Base-by-base conservation (phyloP, 2,888 invertebrate genomes). In the Rotaria socialis region DNA sequence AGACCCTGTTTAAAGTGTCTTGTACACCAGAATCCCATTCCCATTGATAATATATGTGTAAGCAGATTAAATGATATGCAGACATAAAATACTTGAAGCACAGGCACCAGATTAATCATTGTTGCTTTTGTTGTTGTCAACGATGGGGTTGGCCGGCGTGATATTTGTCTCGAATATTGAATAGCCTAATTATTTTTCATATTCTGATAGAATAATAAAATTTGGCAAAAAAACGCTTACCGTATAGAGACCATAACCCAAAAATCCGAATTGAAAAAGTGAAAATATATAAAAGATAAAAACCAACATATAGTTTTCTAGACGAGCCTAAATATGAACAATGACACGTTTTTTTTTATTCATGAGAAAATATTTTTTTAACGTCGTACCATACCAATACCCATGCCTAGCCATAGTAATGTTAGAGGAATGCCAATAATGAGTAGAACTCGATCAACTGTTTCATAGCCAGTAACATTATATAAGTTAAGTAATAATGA, bases 371-470 rank as follows among this genome's bases (percentile, higher is more conserved):
- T 16, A 24, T 10, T 19, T 22, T 2, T 24, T 11, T 41, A 2
- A 41, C 47, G 24, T 47, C 80, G 11, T 80, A 80, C 80, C 80
- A 80, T 80, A n/a, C 43, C 43, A n/a, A 80, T 47, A 80, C 43
- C 80, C 10, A 80, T 2, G 47, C 80, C 80, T 11, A 80, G 10
- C 80, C 80, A 80, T 24, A 80, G 3, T 10, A 80, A 47, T 47
- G n/a, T 19, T 24, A 80, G 1, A 24, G 80, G 80, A 11, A 80
- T 47, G 24, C 80, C 80, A 24, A 80, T 22, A 24, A 2, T 10
- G 14, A 80, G 80, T 47, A 80, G n/a, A 43, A 80, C n/a, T 7
- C 41, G 41, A 80, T 80, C 80, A 10, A 24, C 2, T 47, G 24
- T 11, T 47, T 41, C 14, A 80, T 19, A 47, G 5, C 22, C 80